Evolutionary conservation across 2,888 invertebrate species (phyloP), one percentile per base, ranked within the genome.

Genomic region (Acleris emargana): DNA sequence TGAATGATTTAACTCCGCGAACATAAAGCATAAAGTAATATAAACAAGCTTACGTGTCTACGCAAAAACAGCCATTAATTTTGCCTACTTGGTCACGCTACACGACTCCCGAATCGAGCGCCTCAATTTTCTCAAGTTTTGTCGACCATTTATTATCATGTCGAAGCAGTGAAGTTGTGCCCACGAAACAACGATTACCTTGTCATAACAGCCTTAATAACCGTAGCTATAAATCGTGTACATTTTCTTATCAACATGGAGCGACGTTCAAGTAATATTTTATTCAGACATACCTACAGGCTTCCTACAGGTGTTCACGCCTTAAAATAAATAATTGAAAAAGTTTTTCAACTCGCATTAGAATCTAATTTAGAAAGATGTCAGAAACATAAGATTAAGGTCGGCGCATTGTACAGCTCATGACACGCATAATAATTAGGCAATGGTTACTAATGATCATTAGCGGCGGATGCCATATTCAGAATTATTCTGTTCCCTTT

Each of bases 381-480:
- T 42, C 54, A 54, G 42, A 20, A 42, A 42, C 42, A 54, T 54
- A 20, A 42, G 38, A 54, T 32, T 13, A 18, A n/a, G 38, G 32
- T 18, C 42, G 28, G 22, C 20, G 38, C 18, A 38, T 42, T 38
- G 53, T 54, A 38, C 53, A 54, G 18, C 42, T 17, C 53, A 55
- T 43, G 55, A 22, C 45, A 17, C 45, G 45, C 45, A 57, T 57
- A 57, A 25, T 55, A 55, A 57, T 57, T 43, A 45, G 25, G 43
- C 45, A 28, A n/a, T 20, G 18, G 20, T 38, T 38, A 42, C 57
- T 57, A 47, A 45, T 45, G 45, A 57, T 57, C 57, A 47, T 57
- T 45, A 45, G 57, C 57, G 57, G 45, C 2, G 38, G 6, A 7
- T 50, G 13, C 17, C 50, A 18, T 11, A 50, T 50, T 50, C 22